Evolutionary conservation across 2,888 invertebrate genomes (phyloP).

Genomic region (Hypselothyrea guttata): DNA sequence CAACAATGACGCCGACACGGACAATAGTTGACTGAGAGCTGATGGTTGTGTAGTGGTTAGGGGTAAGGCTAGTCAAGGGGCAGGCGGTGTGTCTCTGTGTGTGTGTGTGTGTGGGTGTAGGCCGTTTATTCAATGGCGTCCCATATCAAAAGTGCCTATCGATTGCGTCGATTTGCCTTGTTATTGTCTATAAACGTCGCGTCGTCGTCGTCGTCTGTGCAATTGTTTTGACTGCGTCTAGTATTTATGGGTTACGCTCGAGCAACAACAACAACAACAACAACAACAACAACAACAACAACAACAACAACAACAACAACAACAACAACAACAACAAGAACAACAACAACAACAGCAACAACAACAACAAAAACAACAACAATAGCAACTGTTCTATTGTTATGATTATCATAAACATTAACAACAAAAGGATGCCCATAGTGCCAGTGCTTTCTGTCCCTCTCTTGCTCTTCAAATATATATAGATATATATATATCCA

Average conservation of each 20-base stretch:
- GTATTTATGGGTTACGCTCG: slow-evolving; percentile 77
- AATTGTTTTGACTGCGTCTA: slow-evolving; percentile 75
- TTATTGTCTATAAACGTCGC: slow-evolving; percentile 67
- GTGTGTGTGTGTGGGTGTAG: slow-evolving; percentile 6
- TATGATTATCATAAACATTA: slow-evolving; percentile 75
- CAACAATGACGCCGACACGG: slow-evolving; percentile 29
- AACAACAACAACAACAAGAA: slow-evolving; percentile 49
- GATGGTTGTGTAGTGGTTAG: slow-evolving; percentile 2
- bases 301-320: slow-evolving; percentile 64
- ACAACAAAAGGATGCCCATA: slow-evolving; percentile 66
- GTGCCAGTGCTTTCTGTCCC: slow-evolving; percentile 46
- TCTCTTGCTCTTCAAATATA: not conserved
- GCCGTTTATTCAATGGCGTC: slow-evolving; percentile 31
- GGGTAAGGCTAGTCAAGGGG: not conserved
- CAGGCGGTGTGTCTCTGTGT: not conserved
- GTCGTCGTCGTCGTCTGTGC: slow-evolving; percentile 57
- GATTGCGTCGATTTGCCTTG: slow-evolving; percentile 59
- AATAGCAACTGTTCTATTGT: slow-evolving; percentile 61
- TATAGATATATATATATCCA: not conserved
- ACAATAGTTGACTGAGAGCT: slow-evolving; percentile 61
- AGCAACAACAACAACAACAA: slow-evolving; percentile 38
- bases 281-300: slow-evolving; percentile 26
- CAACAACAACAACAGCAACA: slow-evolving; percentile 23
- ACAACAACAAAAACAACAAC: slow-evolving; percentile 45
- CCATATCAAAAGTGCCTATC: slow-evolving; percentile 62